Evolutionary conservation across 2,113 vertebrate species (phyloP).

Genomic region (Condylura cristata): DNA sequence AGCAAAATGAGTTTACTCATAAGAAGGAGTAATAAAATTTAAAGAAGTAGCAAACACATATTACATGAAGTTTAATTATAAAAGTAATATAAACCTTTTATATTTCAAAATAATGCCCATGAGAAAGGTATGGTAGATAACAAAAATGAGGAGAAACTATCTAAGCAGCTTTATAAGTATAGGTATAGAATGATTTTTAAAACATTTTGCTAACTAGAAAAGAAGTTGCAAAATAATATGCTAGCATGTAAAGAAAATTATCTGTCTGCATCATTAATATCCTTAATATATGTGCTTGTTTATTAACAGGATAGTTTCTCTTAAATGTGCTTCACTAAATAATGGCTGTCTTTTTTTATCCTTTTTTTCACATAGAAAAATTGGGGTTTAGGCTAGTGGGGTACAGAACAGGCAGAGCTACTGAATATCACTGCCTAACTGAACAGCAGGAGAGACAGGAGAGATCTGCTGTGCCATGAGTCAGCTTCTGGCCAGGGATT

Average conservation of each 20-base stretch:
- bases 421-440: too few species aligned
- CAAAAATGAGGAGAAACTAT: not conserved
- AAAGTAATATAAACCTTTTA: not conserved
- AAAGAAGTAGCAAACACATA: not conserved
- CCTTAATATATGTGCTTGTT: not conserved
- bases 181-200: not conserved
- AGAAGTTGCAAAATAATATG: not conserved
- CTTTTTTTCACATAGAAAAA: too few species aligned
- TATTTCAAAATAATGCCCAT: not conserved
- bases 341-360: not conserved
- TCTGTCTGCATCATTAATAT: not conserved
- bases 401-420: too few species aligned
- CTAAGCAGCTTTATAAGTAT: not conserved
- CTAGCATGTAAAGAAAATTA: not conserved
- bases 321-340: not conserved
- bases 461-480: too few species aligned
- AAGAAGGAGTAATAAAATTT: not conserved
- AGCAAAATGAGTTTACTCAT: not conserved
- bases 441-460: too few species aligned
- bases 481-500: too few species aligned
- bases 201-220: not conserved
- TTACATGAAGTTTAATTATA: conserved; percentile 6
- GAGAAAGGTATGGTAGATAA: not conserved
- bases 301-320: not conserved
- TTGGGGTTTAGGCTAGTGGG: too few species aligned